A percentile compares a stretch with the other conserved stretches of the same genome.
Evolutionary conservation across 2,797 vertebrate genomes (phyloP).

Genomic region (Salmo trutta): DNA sequence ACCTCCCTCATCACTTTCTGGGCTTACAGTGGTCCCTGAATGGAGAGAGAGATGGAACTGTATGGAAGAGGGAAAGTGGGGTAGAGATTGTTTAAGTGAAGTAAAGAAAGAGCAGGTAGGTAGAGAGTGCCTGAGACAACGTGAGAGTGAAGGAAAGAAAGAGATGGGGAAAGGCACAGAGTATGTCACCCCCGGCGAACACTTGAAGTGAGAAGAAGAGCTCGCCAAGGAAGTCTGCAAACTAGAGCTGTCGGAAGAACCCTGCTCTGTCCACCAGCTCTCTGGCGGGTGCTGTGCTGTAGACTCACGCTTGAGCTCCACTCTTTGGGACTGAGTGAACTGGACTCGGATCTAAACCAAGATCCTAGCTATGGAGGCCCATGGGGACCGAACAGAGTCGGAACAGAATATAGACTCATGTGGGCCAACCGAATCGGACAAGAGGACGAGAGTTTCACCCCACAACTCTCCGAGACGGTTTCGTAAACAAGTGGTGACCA

Average conservation of each 20-base stretch:
- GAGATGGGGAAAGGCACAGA: slow-evolving; percentile 10
- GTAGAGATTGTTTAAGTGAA: not conserved
- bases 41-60: not conserved
- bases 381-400: slow-evolving; percentile 4
- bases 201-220: not conserved
- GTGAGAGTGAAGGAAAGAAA: slow-evolving; percentile 7
- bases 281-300: not conserved
- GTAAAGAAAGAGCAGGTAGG: no score
- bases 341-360: slow-evolving; percentile 18
- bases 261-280: no score
- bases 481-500: slow-evolving; percentile 86
- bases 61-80: slow-evolving; percentile 19
- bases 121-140: slow-evolving; percentile 7
- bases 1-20: not conserved
- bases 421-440: slow-evolving; percentile 21
- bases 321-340: not conserved
- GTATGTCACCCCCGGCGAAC: not conserved
- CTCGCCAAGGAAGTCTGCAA: not conserved
- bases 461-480: slow-evolving; percentile 83
- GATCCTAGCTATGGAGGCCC: slow-evolving; percentile 23
- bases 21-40: not conserved
- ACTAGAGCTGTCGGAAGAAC: not conserved
- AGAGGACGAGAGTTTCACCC: slow-evolving; percentile 77
- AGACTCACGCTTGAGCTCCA: slow-evolving; percentile 1
- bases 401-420: not conserved